phyloP scores from a whole-genome alignment of 2,113 vertebrate species.

The Microcebus lehilahytsara region DNA sequence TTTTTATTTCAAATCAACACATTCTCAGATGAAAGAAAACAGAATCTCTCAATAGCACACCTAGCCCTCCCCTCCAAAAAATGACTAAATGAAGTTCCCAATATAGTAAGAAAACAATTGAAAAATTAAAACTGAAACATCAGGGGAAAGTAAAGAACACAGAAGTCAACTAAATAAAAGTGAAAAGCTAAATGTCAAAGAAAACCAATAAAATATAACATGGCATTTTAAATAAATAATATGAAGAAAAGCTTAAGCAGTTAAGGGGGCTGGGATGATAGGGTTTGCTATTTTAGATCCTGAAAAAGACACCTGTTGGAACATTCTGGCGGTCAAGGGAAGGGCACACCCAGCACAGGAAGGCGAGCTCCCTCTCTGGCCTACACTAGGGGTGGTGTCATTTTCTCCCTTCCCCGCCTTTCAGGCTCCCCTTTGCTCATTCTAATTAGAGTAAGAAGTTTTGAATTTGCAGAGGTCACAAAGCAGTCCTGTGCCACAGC shows the following conservation, averaged over 20 bases:
- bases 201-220: not conserved
- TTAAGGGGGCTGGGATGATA: not conserved
- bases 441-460: not conserved
- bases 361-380: not conserved
- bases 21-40: too few species aligned
- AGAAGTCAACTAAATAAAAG: too few species aligned
- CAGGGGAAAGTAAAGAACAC: too few species aligned
- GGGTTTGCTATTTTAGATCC: not conserved
- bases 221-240: not conserved
- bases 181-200: too few species aligned
- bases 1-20: not conserved
- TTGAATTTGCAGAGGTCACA: not conserved
- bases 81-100: too few species aligned
- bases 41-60: too few species aligned
- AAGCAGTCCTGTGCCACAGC: not conserved
- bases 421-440: not conserved
- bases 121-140: too few species aligned
- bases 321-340: not conserved
- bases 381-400: not conserved
- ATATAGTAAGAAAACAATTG: too few species aligned
- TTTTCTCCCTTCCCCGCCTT: not conserved
- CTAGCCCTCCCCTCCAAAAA: too few species aligned
- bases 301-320: not conserved
- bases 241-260: not conserved
- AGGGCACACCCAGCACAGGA: not conserved